These are phyloP conservation scores for Anagrus nilaparvatae DNA, from an alignment of 1,140 invertebrate genomes.

Conservation along the genomic window DNA sequence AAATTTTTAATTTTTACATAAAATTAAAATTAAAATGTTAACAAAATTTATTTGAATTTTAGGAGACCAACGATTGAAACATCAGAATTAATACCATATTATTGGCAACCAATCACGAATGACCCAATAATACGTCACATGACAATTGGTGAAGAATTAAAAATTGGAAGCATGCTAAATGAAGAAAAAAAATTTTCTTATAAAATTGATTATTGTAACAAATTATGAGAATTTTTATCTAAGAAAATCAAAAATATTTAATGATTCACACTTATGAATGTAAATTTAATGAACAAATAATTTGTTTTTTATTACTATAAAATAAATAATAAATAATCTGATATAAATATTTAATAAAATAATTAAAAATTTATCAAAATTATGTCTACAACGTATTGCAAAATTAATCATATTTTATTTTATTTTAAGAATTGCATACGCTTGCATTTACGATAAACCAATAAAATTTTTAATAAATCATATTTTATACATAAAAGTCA, in stretches of 20 bases:
- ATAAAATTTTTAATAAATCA: too few species aligned
- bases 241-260: too few species aligned
- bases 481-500: too few species aligned
- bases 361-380: neutral
- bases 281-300: too few species aligned
- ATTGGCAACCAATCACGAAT: constrained; percentile 2
- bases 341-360: too few species aligned
- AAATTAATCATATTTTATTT: too few species aligned
- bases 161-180: neutral
- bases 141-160: constrained; percentile 1
- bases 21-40: neutral
- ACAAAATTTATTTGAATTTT: neutral
- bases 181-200: neutral
- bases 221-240: neutral
- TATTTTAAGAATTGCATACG: too few species aligned
- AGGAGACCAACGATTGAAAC: neutral
- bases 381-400: neutral
- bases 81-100: constrained; percentile 2
- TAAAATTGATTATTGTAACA: neutral
- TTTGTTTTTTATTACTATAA: too few species aligned
- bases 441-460: too few species aligned
- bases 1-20: neutral
- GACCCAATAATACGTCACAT: neutral
- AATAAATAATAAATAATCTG: too few species aligned
- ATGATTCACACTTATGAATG: too few species aligned